Evolutionary conservation across 2,113 vertebrate species (phyloP).

Genomic region (Chrysemys picta): DNA sequence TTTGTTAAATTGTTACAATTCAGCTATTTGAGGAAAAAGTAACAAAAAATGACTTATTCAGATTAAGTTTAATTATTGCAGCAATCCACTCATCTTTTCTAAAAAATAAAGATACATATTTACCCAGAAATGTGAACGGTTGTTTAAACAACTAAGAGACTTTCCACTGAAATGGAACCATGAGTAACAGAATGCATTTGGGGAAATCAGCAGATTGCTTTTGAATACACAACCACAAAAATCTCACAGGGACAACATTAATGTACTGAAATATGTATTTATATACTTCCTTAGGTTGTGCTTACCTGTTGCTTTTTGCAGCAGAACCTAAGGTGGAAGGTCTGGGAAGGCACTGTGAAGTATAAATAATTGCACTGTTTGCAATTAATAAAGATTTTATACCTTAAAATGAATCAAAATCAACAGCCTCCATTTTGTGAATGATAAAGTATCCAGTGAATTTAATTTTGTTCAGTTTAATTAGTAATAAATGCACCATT

Average conservation of each 20-base stretch:
- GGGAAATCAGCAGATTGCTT: conserved; percentile 85
- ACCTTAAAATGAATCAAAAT: conserved; percentile 90
- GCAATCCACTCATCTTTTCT: conserved; percentile 74
- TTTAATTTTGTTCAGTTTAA: conserved; percentile 76
- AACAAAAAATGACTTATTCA: conserved; percentile 73
- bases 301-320: conserved; percentile 99
- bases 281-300: conserved; percentile 96
- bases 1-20: conserved; percentile 68
- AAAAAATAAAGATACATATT: conserved; percentile 64
- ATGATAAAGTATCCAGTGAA: conserved; percentile 84
- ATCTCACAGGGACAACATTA: conserved; percentile 89
- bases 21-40: conserved; percentile 64
- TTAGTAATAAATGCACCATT: conserved; percentile 82
- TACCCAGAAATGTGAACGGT: conserved; percentile 82
- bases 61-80: conserved; percentile 74
- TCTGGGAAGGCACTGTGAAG: conserved; percentile 99
- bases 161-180: conserved; percentile 83
- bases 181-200: conserved; percentile 82
- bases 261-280: conserved; percentile 84
- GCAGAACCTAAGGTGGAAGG: conserved; percentile 99
- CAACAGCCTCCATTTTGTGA: conserved; percentile 91
- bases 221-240: conserved; percentile 88
- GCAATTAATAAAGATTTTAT: conserved; percentile 97
- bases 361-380: conserved; percentile 98
- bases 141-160: conserved; percentile 80